Base-by-base conservation (phyloP, 2,797 vertebrate genomes). In the Sebastolobus altivelis region DNA sequence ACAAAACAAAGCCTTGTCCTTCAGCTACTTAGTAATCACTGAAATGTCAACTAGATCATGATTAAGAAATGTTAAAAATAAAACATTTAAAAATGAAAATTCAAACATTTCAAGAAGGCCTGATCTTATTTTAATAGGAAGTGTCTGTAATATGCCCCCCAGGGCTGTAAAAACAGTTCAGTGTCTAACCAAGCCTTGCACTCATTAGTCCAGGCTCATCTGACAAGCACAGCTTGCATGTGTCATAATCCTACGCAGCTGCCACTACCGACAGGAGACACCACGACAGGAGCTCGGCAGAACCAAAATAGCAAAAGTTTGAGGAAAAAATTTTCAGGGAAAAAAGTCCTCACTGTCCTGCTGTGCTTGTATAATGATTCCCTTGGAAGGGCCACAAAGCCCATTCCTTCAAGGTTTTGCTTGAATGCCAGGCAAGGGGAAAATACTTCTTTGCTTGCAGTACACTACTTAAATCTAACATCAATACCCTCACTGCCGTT, bases 171-270 rank as follows among this genome's bases (percentile, higher is more conserved):
- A 83, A 85, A 75, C 65, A 70, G 82, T 83, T 79, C 58, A 25
- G 33, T 76, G 65, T 83, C 79, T 68, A 82, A 88, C 55, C 72
- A 55, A 87, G 81, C 56, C 77, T 81, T 81, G 75, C 84, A 80
- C 89, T 88, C 87, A 85, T 90, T 88, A 87, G 87, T 83, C 79
- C 75, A 63, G 80, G 87, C 85, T 94, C 89, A 87, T 87, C 81
- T 81, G 80, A 93, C 88, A 82, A 88, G 75, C 88, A 82, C 89
- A 92, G 89, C 83, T 89, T 90, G 82, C 84, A 88, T 85, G 91
- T 80, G 88, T 87, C 82, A 88, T 94, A 94, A 94, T 93, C 83
- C 84, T 43, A 61, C 81, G 88, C 91, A 95, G 92, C 91, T 94
- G 93, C 84, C 81, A 86, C 82, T 40, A 59, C 71, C 72, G 89